Evolutionary conservation across 1,140 invertebrate genomes (phyloP).

Genomic region (Drosophila tristis): DNA sequence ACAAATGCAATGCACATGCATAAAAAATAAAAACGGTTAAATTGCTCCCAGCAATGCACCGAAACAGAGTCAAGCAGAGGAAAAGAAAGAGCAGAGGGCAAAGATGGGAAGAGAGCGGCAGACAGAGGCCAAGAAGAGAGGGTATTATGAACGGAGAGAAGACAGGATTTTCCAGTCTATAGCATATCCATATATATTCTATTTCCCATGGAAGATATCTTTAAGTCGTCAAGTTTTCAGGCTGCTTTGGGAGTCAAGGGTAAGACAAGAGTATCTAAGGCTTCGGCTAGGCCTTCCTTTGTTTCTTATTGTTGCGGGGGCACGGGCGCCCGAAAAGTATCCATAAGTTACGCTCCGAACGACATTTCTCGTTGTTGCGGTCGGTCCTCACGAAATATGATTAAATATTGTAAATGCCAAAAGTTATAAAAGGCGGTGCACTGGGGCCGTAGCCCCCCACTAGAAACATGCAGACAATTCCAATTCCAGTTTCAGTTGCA

Average conservation of each 20-base stretch:
- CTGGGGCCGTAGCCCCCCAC: conserved; percentile 15
- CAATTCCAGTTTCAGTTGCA: conserved; percentile 24
- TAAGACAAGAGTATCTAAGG: too few species aligned
- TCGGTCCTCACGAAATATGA: conserved; percentile 65
- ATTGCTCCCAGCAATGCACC: conserved; percentile 22
- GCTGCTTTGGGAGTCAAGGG: too few species aligned
- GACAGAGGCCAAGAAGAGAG: too few species aligned
- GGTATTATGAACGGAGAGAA: too few species aligned
- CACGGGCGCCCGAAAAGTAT: conserved; percentile 37
- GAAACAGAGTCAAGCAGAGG: conserved; percentile 35
- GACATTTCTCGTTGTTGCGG: conserved; percentile 46
- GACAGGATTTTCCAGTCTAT: neutral
- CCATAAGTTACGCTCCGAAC: conserved; percentile 55
- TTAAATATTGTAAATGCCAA: conserved; percentile 81
- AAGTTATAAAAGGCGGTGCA: conserved; percentile 47
- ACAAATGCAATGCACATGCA: conserved; percentile 80
- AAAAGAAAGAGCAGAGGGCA: conserved; percentile 11
- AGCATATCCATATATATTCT: too few species aligned
- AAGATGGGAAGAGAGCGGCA: neutral
- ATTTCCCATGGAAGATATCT: too few species aligned
- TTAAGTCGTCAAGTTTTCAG: neutral
- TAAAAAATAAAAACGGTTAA: conserved; percentile 78
- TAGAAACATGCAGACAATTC: conserved; percentile 17
- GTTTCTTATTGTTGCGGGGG: conserved; percentile 16
- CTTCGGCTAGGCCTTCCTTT: neutral